Conservation (phyloP, 2,113 vertebrate genomes). For the Boulengeromyrus knoepffleri region DNA sequence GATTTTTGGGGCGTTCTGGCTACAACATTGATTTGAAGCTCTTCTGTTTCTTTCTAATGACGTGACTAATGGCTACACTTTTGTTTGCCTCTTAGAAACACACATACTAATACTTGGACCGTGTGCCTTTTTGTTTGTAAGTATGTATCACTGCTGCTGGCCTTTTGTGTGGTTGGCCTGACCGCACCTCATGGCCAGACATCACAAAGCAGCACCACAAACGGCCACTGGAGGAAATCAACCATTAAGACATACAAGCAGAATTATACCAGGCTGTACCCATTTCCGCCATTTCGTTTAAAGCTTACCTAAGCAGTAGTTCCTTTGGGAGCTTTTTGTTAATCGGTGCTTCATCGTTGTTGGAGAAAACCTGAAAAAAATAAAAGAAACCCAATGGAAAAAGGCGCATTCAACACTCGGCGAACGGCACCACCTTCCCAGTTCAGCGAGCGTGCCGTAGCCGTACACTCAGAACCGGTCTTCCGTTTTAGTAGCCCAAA, state of each 20-base stretch:
- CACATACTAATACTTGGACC: background rate
- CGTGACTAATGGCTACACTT: background rate
- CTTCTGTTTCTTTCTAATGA: background rate
- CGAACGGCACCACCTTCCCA: background rate
- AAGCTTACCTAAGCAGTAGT: slow-evolving; percentile 82
- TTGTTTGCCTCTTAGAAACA: background rate
- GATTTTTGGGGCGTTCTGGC: background rate
- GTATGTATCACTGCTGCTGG: background rate
- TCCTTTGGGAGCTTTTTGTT: slow-evolving; percentile 97
- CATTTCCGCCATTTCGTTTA: background rate
- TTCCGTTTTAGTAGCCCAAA: background rate
- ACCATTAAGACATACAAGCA: background rate
- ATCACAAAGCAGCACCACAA: background rate
- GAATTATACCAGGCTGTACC: background rate
- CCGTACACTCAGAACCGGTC: background rate
- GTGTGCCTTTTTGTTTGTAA: background rate
- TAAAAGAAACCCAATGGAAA: background rate
- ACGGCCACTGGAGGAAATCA: background rate
- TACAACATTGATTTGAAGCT: background rate
- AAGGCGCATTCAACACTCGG: background rate
- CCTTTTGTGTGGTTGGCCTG: background rate
- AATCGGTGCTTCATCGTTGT: slow-evolving; percentile 88
- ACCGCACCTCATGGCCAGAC: background rate
- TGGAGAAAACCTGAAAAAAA: slow-evolving; percentile 82
- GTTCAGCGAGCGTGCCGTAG: background rate